Evolutionary conservation across 2,113 vertebrate genomes (phyloP).

Genomic region (Beaufortia kweichowensis): DNA sequence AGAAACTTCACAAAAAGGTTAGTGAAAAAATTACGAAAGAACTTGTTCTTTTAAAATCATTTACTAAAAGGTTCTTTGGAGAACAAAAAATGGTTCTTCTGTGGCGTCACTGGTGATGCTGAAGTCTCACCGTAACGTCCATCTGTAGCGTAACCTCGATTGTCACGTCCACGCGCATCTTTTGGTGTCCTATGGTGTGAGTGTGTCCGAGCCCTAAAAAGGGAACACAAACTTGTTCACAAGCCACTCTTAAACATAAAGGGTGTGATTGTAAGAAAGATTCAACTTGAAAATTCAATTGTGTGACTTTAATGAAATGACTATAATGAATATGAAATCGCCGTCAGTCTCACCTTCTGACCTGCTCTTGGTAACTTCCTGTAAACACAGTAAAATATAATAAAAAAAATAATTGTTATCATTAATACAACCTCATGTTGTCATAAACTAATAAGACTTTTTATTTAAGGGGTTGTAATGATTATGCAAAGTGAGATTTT

Average conservation of each 20-base stretch:
- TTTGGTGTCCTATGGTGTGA: constrained; percentile 44
- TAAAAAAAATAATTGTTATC: not conserved
- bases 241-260: constrained; percentile 6
- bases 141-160: constrained; percentile 57
- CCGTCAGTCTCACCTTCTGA: constrained; percentile 52
- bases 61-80: no score
- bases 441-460: no score
- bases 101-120: not conserved
- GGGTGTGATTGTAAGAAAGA: not conserved
- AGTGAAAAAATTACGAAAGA: no score
- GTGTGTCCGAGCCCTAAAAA: constrained; percentile 60
- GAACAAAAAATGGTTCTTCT: no score
- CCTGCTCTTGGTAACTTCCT: constrained; percentile 69
- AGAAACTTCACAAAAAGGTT: no score
- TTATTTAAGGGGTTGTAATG: no score
- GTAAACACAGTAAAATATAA: constrained; percentile 15
- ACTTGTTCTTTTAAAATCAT: no score
- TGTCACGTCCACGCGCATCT: constrained; percentile 52
- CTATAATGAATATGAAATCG: no score
- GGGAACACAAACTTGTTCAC: constrained; percentile 26
- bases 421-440: no score
- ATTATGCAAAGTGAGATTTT: no score
- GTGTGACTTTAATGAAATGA: not conserved
- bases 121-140: constrained; percentile 56
- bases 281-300: no score